Evolutionary conservation across 2,797 vertebrate species (phyloP).

Genomic region (Rhadinocentrus ornatus): DNA sequence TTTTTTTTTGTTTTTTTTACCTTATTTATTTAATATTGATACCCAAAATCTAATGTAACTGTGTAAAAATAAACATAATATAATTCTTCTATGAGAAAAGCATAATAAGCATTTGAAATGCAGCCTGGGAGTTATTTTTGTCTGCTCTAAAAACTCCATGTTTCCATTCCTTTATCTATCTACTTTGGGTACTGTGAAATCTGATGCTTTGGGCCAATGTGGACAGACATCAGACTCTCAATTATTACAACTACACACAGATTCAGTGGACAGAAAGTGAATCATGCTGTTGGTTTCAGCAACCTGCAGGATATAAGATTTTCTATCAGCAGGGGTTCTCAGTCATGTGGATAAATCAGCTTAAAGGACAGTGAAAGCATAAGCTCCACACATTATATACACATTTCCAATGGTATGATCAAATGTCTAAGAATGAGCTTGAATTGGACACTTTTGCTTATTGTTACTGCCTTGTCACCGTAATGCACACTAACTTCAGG

Average conservation of each 20-base stretch:
- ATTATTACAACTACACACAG: conserved; percentile 16
- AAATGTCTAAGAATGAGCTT: not conserved
- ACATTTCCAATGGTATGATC: conserved; percentile 12
- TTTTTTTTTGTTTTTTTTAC: not conserved
- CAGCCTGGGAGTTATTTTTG: conserved; percentile 24
- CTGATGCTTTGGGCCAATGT: conserved; percentile 15
- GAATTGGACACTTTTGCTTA: conserved; percentile 5
- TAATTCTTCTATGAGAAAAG: conserved; percentile 13
- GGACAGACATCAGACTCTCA: conserved; percentile 40
- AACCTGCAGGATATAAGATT: conserved; percentile 35
- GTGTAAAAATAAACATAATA: conserved; percentile 9
- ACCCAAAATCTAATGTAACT: not conserved
- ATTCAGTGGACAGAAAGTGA: conserved; percentile 36
- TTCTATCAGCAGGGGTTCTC: conserved; percentile 29
- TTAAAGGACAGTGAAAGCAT: conserved; percentile 28
- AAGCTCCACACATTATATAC: conserved; percentile 24
- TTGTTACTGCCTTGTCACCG: conserved; percentile 13
- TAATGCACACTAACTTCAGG: conserved; percentile 1
- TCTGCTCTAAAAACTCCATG: not conserved
- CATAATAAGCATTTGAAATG: conserved; percentile 20
- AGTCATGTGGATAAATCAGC: conserved; percentile 56
- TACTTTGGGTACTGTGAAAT: conserved; percentile 17
- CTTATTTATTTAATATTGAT: not conserved
- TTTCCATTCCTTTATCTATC: conserved; percentile 22
- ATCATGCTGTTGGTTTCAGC: conserved; percentile 13